Evolutionary conservation across 1,140 invertebrate species (phyloP), one percentile per base, ranked within the genome.

Genomic region (Apolygus lucorum): DNA sequence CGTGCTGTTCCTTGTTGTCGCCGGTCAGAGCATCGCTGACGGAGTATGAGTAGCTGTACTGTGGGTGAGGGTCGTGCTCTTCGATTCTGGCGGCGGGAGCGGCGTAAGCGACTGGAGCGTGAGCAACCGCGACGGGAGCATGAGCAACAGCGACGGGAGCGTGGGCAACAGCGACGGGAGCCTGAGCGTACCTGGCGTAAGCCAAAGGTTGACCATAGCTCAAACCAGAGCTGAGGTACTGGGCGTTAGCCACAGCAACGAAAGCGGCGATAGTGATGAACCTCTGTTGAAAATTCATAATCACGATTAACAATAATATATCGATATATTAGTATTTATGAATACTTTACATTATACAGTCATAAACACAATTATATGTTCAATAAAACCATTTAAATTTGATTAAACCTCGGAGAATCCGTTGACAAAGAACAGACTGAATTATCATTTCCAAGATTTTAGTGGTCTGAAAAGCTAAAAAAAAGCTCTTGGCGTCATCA

Each of bases 1-100:
- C 82, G 73, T 81, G 79, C 67, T 81, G 80, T 1, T 80, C 81
- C 62, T 83, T 82, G 1, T 81, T 78, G 66, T 83, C 82, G 2
- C 84, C 81, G 68, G 78, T 84, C 73, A 79, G 79, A 0, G 81
- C 78, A 73, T 83, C 82, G 68, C 80, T 79, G 0, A 83, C 81
- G 1, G 80, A 80, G 64, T 82, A 82, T 70, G 81, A 81, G 75
- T 81, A 82, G 0, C 78, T 81, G 74, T 82, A 82, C 64, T 81
- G 81, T 0, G 81, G 81, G 68, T 80, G 80, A 0, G 81, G 63
- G 42, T 67, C 63, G 26, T 68, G 52, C 24, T 42, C 22, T 25
- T 63, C 63, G 26, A 29, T 17, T n/a, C 17, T 28, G 52, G 68
- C 68, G 52, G 22, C 68, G 2, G 13, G 27, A 28, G 4, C 52